Base-by-base conservation (phyloP, 2,113 vertebrate genomes). In the Calyptommatus sinebrachiatus region DNA sequence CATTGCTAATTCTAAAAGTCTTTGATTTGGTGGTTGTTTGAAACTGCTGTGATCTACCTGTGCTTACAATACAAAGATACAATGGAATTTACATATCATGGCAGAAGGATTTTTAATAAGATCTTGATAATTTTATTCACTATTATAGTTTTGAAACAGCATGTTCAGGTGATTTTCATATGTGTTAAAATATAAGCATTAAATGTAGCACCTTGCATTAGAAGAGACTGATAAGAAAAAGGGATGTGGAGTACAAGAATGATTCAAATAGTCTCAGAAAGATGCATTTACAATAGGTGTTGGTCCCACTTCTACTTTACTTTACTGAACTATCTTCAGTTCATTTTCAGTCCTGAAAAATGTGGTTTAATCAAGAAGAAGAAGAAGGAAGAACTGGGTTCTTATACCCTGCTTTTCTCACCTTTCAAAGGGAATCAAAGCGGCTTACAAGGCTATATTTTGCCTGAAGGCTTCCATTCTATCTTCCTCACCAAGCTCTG, bases 11-110 rank as follows among this genome's bases (percentile, higher is more conserved):
- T 68, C 63, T 65, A 16, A 53, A 63, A n/a, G 53, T 67, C 76
- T 78, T 69, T 79, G 65, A 62, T 53, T 41, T 78, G 79, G 81
- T 73, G 66, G 73, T 80, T 81, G 31, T 57, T n/a, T 68, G 53
- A 3, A 46, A 21, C 46, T 61, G 8, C 28, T 78, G 31, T 88
- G 85, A 81, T 83, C 70, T 18, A 50, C 63, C 72, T 73, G 63
- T 14, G 74, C 74, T 83, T 70, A 67, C 61, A 57, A 85, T 67
- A 35, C 61, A 28, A 69, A 65, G 46, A 61, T 70, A 35, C 53
- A 88, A 70, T 14, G 76, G 45, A 83, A 77, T 65, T 83, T 82
- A 73, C 48, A 1, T 70, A 1, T 1, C 66, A 75, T 57, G 65
- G 24, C 69, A 35, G 41, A 81, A 35, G n/a, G 72, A 72, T 74